These are phyloP conservation scores for Heliconius sara DNA, from an alignment of 2,888 invertebrate genomes.

Conservation along the genomic window DNA sequence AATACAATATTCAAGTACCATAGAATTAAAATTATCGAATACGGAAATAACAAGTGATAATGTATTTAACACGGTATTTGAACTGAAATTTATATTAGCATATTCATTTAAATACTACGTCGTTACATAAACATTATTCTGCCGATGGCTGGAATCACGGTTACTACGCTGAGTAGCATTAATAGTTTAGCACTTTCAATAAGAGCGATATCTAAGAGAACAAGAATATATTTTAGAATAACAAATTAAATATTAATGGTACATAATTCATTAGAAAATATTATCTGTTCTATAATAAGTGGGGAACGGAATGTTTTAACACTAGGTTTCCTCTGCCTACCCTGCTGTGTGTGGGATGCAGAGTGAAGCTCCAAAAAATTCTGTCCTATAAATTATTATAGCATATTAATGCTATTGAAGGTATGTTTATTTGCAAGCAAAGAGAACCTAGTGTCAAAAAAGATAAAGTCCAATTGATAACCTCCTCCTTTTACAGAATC, in stretches of 20 bases:
- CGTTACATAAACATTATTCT: conserved; percentile 14
- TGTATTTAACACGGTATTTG: conserved; percentile 6
- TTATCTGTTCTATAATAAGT: not conserved
- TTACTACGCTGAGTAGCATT: not conserved
- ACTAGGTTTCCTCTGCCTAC: no score
- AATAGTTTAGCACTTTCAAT: conserved; percentile 18
- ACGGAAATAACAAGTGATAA: conserved; percentile 11
- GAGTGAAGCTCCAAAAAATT: no score
- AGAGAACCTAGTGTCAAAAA: no score
- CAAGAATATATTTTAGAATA: not conserved
- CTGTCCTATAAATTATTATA: not conserved
- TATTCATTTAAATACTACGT: conserved; percentile 16
- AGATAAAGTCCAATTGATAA: no score
- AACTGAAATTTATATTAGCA: conserved; percentile 11
- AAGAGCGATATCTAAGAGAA: not conserved
- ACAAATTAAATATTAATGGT: not conserved
- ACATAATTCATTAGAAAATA: not conserved
- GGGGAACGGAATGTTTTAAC: no score
- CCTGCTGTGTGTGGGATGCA: no score
- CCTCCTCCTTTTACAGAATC: no score
- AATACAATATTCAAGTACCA: not conserved
- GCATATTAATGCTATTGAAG: no score
- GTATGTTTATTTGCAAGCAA: no score
- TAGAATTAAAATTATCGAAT: not conserved
- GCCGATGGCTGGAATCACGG: not conserved